Conservation (phyloP, 2,797 vertebrate species). For the Betta splendens region DNA sequence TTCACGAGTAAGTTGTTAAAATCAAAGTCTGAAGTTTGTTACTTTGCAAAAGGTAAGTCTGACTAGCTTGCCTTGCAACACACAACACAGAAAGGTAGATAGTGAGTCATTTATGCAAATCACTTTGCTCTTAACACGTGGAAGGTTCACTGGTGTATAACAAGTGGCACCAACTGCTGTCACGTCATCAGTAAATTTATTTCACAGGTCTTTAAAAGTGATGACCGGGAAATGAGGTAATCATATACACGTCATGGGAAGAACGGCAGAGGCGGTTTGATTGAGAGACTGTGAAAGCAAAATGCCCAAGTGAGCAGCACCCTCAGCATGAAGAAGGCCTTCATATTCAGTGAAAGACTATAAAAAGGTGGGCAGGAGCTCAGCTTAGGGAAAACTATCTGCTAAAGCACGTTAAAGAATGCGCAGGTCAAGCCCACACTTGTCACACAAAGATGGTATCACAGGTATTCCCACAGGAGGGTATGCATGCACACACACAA, state of each 20-base stretch:
- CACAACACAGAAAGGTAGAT: constrained; percentile 20
- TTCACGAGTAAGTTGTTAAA: constrained; percentile 20
- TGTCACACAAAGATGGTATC: constrained; percentile 67
- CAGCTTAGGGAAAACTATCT: constrained; percentile 36
- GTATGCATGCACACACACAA: constrained; percentile 1
- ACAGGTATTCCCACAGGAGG: constrained; percentile 45
- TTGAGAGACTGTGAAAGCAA: constrained; percentile 1
- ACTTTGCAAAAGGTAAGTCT: constrained; percentile 41
- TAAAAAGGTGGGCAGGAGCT: constrained; percentile 49
- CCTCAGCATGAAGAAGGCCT: constrained; percentile 29
- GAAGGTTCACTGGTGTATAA: constrained; percentile 19
- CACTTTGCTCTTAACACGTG: constrained; percentile 20
- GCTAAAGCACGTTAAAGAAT: constrained; percentile 76
- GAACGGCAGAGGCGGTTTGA: constrained; percentile 1
- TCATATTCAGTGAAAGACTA: constrained; percentile 44
- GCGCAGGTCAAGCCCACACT: constrained; percentile 75
- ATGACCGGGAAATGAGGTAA: constrained; percentile 27
- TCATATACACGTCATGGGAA: constrained; percentile 14
- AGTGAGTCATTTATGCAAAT: constrained; percentile 53
- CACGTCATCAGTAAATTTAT: constrained; percentile 8
- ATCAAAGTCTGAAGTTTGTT: constrained; percentile 12
- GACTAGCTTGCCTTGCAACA: constrained; percentile 26
- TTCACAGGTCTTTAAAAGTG: constrained; percentile 6
- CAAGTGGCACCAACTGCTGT: constrained; percentile 4
- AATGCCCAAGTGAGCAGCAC: constrained; percentile 23